Conservation (phyloP, 2,888 invertebrate species). For the Lithophane ornitopus region DNA sequence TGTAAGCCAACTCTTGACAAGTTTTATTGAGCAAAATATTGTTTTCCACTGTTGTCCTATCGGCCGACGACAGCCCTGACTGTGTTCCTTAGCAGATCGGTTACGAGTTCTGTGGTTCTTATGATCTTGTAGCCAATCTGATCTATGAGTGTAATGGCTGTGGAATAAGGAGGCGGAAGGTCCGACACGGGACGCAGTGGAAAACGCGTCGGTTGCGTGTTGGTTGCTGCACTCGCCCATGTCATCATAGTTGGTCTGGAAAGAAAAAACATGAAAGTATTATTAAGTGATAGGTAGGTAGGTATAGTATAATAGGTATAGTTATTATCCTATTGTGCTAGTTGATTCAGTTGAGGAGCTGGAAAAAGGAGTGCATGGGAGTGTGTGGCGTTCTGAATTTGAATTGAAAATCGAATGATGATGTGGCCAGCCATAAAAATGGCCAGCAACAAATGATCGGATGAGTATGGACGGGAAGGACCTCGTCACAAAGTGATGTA, state of each 20-base stretch:
- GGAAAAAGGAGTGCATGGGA: too few relatives aligned
- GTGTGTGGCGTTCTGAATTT: too few relatives aligned
- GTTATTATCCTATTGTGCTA: background rate
- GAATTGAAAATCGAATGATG: too few relatives aligned
- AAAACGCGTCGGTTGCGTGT: conserved; percentile 79
- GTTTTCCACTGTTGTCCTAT: conserved; percentile 49
- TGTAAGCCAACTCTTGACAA: conserved; percentile 1
- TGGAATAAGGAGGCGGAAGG: conserved; percentile 78
- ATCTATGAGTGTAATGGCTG: conserved; percentile 87
- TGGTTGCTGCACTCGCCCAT: conserved; percentile 76
- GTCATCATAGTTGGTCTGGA: conserved; percentile 81
- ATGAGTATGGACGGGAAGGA: too few relatives aligned
- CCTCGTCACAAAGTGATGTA: too few relatives aligned
- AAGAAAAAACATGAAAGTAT: conserved; percentile 40
- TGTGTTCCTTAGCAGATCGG: conserved; percentile 85
- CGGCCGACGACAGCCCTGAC: conserved; percentile 86
- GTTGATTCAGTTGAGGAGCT: background rate
- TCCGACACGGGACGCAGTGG: conserved; percentile 78
- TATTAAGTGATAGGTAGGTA: background rate
- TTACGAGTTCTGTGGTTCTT: conserved; percentile 86
- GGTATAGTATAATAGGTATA: too few relatives aligned
- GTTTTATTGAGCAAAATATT: conserved; percentile 8
- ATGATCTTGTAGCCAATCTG: conserved; percentile 88
- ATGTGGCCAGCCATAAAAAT: too few relatives aligned
- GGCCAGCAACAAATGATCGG: too few relatives aligned